phyloP scores from a whole-genome alignment of 37 sponge, comb jelly and placozoan genomes.

The Petrosia ficiformis region DNA sequence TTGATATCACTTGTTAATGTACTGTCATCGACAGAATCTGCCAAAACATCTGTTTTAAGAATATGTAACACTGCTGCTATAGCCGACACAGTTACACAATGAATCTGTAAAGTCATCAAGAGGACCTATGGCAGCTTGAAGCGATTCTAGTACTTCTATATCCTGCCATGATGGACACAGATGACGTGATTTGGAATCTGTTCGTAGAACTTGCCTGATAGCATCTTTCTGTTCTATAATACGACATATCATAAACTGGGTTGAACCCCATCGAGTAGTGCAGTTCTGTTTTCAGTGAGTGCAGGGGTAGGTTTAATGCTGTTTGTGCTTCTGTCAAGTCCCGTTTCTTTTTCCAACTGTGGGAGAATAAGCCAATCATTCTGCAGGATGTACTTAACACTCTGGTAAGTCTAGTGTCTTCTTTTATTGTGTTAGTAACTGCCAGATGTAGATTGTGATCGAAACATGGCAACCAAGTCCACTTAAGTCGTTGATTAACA shows the following conservation, averaged over 20 bases:
- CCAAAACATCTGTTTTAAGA: constrained; percentile 7
- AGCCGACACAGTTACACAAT: constrained; percentile 33
- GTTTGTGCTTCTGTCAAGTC: constrained; percentile 12
- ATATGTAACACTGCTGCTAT: constrained; percentile 18
- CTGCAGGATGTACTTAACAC: constrained; percentile 12
- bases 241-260: constrained; percentile 13
- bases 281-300: constrained; percentile 12
- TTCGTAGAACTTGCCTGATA: constrained; percentile 16
- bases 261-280: constrained; percentile 41
- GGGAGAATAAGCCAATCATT: constrained; percentile 10
- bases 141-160: constrained; percentile 19
- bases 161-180: constrained; percentile 39
- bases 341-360: constrained; percentile 23
- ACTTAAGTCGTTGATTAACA: not conserved
- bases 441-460: constrained; percentile 46
- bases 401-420: constrained; percentile 1
- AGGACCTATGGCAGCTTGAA: constrained; percentile 9
- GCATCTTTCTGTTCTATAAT: constrained; percentile 35
- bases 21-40: not conserved
- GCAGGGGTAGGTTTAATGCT: constrained; percentile 16
- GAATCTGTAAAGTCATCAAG: constrained; percentile 37
- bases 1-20: constrained; percentile 38
- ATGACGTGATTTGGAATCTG: constrained; percentile 27
- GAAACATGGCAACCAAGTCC: constrained; percentile 27
- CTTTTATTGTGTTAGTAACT: constrained; percentile 16